Evolutionary conservation across 2,113 vertebrate species (phyloP).

Genomic region (Psilopsiagon aurifrons): DNA sequence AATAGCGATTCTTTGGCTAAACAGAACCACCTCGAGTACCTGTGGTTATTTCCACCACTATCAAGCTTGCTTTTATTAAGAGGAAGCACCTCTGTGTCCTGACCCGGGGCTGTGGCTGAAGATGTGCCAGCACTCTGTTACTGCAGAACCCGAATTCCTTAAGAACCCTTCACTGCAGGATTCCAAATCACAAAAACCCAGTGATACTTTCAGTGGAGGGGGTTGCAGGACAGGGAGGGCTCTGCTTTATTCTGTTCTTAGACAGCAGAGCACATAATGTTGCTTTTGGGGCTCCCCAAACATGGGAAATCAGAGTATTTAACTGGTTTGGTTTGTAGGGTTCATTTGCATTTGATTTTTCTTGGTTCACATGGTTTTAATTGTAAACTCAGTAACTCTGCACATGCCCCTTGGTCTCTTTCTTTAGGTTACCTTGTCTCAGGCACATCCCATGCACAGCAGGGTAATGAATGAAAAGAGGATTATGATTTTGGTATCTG

Average conservation of each 20-base stretch:
- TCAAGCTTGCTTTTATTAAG: neutral
- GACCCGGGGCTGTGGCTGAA: neutral
- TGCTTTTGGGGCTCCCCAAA: neutral
- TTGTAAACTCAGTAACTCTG: neutral
- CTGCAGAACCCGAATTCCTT: neutral
- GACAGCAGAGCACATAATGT: neutral
- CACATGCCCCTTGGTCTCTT: neutral
- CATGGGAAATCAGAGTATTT: neutral
- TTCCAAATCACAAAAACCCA: neutral
- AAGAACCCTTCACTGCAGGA: neutral
- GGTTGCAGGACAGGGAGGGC: neutral
- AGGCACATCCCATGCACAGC: neutral
- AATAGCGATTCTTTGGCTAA: neutral
- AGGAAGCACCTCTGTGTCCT: neutral
- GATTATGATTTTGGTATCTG: neutral
- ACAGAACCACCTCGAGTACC: neutral
- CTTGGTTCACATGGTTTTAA: neutral
- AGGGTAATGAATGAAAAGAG: neutral
- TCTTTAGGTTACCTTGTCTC: neutral
- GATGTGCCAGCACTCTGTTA: neutral
- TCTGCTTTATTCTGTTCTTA: neutral
- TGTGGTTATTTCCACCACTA: neutral
- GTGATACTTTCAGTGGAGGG: neutral
- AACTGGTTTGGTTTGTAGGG: neutral
- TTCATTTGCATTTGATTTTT: neutral